Conservation (phyloP, 2,113 vertebrate genomes). For the Calyptomena viridis region DNA sequence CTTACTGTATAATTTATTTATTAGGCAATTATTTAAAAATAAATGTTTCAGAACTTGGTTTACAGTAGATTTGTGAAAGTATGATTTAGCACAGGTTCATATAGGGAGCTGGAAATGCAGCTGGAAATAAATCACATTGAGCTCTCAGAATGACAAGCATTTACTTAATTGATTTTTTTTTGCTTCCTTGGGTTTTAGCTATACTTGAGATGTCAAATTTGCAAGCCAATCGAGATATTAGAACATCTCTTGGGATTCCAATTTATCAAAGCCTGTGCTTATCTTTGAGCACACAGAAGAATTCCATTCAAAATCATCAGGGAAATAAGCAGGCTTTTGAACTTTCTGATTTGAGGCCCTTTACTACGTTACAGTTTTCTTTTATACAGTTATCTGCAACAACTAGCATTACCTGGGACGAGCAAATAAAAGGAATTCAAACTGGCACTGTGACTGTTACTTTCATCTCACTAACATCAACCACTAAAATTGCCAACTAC, state of each 20-base stretch:
- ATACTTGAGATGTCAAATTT: not conserved
- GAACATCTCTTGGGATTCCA: not conserved
- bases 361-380: not conserved
- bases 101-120: not conserved
- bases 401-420: not conserved
- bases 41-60: not conserved
- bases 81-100: not conserved
- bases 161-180: not conserved
- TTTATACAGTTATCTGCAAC: not conserved
- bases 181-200: not conserved
- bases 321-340: not conserved
- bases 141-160: not conserved
- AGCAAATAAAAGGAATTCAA: not conserved
- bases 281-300: not conserved
- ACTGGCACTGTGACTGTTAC: not conserved
- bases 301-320: not conserved
- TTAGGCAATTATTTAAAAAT: not conserved
- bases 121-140: not conserved
- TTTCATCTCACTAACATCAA: not conserved
- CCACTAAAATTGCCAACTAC: not conserved
- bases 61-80: not conserved
- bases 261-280: not conserved
- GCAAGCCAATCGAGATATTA: not conserved
- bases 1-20: not conserved
- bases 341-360: not conserved